Evolutionary conservation across 2,888 invertebrate species (phyloP).

Genomic region (Trichopoda pennipes): DNA sequence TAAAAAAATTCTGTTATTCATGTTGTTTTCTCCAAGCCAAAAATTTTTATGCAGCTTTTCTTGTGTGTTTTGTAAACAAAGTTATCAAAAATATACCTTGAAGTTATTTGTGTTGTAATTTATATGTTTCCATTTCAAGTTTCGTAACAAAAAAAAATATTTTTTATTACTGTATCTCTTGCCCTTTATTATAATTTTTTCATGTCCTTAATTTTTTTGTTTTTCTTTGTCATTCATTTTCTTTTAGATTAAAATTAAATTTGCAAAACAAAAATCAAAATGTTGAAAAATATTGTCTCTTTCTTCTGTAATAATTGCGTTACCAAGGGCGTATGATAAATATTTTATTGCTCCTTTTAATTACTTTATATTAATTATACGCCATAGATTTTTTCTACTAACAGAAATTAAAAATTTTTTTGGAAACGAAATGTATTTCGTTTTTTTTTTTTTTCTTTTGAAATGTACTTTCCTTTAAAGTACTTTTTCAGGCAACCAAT

Average conservation of each 20-base stretch:
- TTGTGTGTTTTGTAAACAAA: not conserved
- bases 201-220: conserved; percentile 50
- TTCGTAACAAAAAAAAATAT: too few species aligned
- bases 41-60: not conserved
- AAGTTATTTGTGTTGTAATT: conserved; percentile 53
- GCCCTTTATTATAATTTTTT: not conserved
- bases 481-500: too few species aligned
- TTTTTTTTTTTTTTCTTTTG: too few species aligned
- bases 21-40: not conserved
- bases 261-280: too few species aligned
- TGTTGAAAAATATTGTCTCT: too few species aligned
- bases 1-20: not conserved
- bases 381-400: too few species aligned
- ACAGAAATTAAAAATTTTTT: too few species aligned
- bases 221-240: not conserved
- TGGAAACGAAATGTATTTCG: too few species aligned
- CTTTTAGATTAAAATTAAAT: too few species aligned
- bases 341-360: not conserved
- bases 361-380: conserved; percentile 1
- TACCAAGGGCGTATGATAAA: not conserved
- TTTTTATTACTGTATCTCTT: not conserved
- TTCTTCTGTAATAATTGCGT: not conserved
- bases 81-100: conserved; percentile 1
- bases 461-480: too few species aligned
- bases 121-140: conserved; percentile 16